Percentiles rank a stretch among this genome's conserved stretches.
Evolutionary conservation across 2,113 vertebrate species (phyloP).

Genomic region (Anoura caudifer): DNA sequence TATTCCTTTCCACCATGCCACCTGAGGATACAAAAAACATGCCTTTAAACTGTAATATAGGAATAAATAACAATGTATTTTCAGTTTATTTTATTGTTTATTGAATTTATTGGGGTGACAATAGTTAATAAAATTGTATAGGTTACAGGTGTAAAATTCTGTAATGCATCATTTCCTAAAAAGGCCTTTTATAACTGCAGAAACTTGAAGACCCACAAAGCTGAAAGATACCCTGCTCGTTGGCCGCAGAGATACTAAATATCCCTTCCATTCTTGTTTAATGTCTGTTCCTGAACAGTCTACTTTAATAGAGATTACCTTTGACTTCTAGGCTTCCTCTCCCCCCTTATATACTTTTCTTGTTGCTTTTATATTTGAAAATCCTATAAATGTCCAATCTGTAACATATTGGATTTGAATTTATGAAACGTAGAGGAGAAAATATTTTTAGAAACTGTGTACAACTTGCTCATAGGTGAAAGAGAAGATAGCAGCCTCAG

Average conservation of each 20-base stretch:
- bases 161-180: neutral
- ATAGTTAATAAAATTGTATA: no score
- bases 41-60: neutral
- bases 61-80: neutral
- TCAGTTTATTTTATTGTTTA: no score
- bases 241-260: neutral
- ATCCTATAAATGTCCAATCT: neutral
- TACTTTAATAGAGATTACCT: neutral
- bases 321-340: rapidly evolving
- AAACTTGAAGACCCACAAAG: neutral
- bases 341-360: neutral
- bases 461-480: neutral
- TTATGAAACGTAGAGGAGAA: neutral
- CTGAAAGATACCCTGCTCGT: neutral
- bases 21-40: neutral
- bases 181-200: neutral
- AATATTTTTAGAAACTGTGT: neutral
- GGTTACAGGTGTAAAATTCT: no score
- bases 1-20: neutral
- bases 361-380: neutral
- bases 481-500: neutral
- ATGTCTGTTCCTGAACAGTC: rapidly evolving
- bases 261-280: neutral
- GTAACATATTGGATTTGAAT: neutral
- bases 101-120: no score